Base-by-base conservation (phyloP, 2,797 vertebrate genomes). In the Tenualosa ilisha region DNA sequence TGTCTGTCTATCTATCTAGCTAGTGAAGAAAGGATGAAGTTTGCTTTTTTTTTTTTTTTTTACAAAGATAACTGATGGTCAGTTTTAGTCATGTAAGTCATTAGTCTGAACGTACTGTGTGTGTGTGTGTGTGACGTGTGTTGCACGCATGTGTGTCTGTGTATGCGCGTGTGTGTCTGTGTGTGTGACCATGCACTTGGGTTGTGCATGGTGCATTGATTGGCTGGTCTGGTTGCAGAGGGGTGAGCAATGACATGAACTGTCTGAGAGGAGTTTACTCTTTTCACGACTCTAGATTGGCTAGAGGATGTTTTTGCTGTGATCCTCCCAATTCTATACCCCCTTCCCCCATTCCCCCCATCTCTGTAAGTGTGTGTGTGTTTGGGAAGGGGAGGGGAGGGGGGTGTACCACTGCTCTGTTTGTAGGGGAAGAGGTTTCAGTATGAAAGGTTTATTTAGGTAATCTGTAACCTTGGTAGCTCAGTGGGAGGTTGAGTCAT, bases 391-490 rank as follows among this genome's bases (percentile, higher is more conserved):
- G 46, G 0, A 7, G 3, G 46, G 3, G 46, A 7, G 3, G 46
- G 46, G 46, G 46, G 46, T 46, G 46, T 46, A 4, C 46, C 7
- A 46, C 46, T 46, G 63, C 63, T 31, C 24, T 31, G 63, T 40
- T 75, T 75, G 68, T 40, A 37, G 68, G 5, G 37, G 37, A 75
- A 75, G 37, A 40, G 68, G 7, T 75, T 65, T 75, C 13, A 17
- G 72, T 79, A 79, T 79, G 37, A 79, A 79, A 46, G 72, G 40
- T 46, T 79, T 79, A 20, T 22, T 43, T 43, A 79, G 40, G 72
- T 79, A 79, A 79, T 79, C 15, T 46, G 40, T 43, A 79, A 79
- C 72, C 20, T 79, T 79, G 72, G 72, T 79, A 46, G 59, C 24
- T 11, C 59, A n/a, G 22, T 63, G 59, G 59, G 59, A n/a, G 24